A percentile compares a stretch with the other conserved stretches of the same genome.
These are phyloP conservation scores for Bembecia ichneumoniformis DNA, from an alignment of 2,888 invertebrate genomes.

Conservation along the genomic window DNA sequence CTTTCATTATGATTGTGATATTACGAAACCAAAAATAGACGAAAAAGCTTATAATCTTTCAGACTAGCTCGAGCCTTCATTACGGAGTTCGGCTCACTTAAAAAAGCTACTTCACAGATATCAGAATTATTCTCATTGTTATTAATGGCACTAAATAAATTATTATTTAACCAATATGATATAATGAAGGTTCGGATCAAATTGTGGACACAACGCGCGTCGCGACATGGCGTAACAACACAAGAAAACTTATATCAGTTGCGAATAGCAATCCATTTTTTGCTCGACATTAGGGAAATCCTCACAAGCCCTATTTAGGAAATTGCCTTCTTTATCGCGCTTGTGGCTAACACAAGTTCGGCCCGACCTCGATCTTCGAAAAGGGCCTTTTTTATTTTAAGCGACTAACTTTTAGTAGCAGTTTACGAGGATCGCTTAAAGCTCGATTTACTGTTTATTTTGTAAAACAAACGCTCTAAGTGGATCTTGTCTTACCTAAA, in stretches of 20 bases:
- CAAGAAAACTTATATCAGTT: conserved; percentile 25
- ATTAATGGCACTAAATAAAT: too few species aligned
- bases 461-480: background rate
- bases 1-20: too few species aligned
- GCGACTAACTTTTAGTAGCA: conserved; percentile 23
- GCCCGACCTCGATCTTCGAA: conserved; percentile 26
- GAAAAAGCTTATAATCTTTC: too few species aligned
- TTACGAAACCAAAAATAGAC: too few species aligned
- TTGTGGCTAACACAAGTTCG: conserved; percentile 43
- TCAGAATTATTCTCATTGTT: too few species aligned
- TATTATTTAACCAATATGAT: too few species aligned
- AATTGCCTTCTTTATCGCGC: conserved; percentile 60
- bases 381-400: conserved; percentile 9
- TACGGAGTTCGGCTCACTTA: too few species aligned
- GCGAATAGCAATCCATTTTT: conserved; percentile 43
- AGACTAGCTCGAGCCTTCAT: too few species aligned
- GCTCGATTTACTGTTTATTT: background rate
- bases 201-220: background rate
- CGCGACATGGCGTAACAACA: background rate
- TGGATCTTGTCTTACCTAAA: background rate
- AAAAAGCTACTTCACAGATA: too few species aligned
- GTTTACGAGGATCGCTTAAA: conserved; percentile 18
- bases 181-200: too few species aligned
- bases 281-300: conserved; percentile 60
- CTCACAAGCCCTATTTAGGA: conserved; percentile 60